A percentile compares a stretch with the other conserved stretches of the same genome.
Conservation (phyloP, 2,113 vertebrate species). For the Hassar affinis region DNA sequence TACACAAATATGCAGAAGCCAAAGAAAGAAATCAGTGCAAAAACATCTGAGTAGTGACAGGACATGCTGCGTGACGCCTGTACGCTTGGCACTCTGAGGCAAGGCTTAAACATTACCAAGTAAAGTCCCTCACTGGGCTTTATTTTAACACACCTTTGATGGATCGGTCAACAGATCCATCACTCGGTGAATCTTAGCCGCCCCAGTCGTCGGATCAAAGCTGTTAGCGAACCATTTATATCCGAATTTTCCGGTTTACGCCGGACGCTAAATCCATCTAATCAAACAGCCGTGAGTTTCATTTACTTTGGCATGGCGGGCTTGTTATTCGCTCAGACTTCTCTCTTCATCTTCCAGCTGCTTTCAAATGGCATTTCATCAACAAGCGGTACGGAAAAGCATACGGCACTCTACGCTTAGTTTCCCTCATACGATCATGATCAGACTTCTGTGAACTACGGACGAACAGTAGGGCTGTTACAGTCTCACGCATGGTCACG, state of each 20-base stretch:
- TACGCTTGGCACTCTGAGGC: neutral
- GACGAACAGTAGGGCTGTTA: neutral
- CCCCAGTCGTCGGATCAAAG: neutral
- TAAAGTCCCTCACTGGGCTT: neutral
- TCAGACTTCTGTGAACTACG: neutral
- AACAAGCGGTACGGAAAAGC: conserved; percentile 14
- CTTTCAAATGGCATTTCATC: conserved; percentile 15
- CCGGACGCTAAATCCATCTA: neutral
- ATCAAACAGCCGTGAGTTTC: neutral
- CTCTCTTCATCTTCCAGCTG: conserved; percentile 15
- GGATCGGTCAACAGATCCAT: neutral
- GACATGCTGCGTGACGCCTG: conserved; percentile 3
- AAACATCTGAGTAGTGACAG: conserved; percentile 11
- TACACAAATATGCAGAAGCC: neutral
- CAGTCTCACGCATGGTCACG: neutral
- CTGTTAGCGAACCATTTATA: neutral
- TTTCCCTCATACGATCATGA: neutral
- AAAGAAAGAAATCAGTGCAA: conserved; percentile 4
- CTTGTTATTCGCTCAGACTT: neutral
- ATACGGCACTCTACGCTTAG: neutral
- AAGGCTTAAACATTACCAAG: neutral
- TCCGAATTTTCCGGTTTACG: conserved; percentile 14
- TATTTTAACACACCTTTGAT: neutral
- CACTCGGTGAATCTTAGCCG: neutral
- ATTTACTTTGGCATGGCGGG: conserved; percentile 3